A percentile compares a stretch with the other conserved stretches of the same genome.
Conservation (phyloP, 2,888 invertebrate species). For the Aplocera efformata region DNA sequence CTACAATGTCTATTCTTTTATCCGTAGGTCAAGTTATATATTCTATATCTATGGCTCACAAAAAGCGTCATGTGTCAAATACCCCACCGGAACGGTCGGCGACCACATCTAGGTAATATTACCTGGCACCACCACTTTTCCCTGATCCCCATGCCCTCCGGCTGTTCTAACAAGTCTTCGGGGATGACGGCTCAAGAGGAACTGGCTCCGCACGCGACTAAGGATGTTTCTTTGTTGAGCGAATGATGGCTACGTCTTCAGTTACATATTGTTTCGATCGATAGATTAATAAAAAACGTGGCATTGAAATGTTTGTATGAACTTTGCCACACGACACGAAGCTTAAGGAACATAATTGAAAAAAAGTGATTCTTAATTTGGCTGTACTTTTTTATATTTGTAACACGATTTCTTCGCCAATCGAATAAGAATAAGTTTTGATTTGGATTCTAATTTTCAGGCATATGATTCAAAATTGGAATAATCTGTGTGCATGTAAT, state of each 20-base stretch:
- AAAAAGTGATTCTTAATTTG: no score
- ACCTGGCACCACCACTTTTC: slow-evolving; percentile 37
- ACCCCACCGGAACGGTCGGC: slow-evolving; percentile 67
- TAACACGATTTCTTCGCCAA: no score
- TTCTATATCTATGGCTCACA: slow-evolving; percentile 15
- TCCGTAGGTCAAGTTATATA: slow-evolving; percentile 54
- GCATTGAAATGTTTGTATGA: no score
- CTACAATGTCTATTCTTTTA: slow-evolving; percentile 31
- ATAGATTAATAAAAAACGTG: slow-evolving; percentile 12
- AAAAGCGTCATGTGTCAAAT: slow-evolving; percentile 60
- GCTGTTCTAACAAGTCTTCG: slow-evolving; percentile 8
- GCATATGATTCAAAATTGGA: no score
- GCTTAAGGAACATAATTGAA: no score
- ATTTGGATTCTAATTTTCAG: no score
- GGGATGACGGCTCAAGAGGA: slow-evolving; percentile 16
- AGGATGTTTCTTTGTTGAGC: slow-evolving; percentile 31
- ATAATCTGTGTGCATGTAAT: no score
- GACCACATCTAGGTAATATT: slow-evolving; percentile 56
- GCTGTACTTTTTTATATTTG: no score
- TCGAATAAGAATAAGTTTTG: no score
- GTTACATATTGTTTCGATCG: slow-evolving; percentile 24
- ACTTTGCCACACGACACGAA: slow-evolving; percentile 18
- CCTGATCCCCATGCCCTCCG: slow-evolving; percentile 26
- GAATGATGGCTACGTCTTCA: slow-evolving; percentile 28
- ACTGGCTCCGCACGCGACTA: slow-evolving; percentile 32